Conservation (phyloP, 1,140 invertebrate genomes). For the Hypothenemus hampei region DNA sequence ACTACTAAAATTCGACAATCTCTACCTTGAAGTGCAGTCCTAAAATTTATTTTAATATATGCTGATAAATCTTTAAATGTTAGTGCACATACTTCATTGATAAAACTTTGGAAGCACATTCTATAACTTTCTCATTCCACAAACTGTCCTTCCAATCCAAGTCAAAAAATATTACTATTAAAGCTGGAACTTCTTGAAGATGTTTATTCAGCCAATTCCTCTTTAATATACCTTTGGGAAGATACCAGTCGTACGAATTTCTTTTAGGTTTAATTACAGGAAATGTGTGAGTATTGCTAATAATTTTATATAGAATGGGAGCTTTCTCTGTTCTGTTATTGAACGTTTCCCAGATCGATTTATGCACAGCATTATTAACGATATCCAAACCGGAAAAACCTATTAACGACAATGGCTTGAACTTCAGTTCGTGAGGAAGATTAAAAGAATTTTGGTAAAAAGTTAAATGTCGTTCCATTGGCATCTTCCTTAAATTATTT, state of each 20-base stretch:
- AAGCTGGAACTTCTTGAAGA: conserved; percentile 80
- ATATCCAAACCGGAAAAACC: conserved; percentile 82
- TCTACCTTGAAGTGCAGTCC: conserved; percentile 63
- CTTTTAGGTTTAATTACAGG: conserved; percentile 86
- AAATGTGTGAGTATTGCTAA: conserved; percentile 76
- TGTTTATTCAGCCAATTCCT: conserved; percentile 95
- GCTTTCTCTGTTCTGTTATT: conserved; percentile 72
- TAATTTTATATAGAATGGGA: conserved; percentile 79
- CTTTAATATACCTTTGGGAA: conserved; percentile 94
- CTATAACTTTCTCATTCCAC: conserved; percentile 92
- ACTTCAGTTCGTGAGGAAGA: conserved; percentile 69
- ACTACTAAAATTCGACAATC: conserved; percentile 84
- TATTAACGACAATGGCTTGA: conserved; percentile 76
- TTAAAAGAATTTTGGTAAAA: conserved; percentile 44
- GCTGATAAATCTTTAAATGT: no score
- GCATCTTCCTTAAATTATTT: no score
- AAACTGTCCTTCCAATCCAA: conserved; percentile 93
- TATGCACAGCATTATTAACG: conserved; percentile 78
- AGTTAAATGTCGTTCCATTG: no score
- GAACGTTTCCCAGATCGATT: conserved; percentile 89
- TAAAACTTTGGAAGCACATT: conserved; percentile 87
- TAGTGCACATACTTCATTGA: conserved; percentile 61
- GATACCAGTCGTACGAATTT: conserved; percentile 91
- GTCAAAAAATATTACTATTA: conserved; percentile 93
- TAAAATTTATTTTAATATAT: no score